Conservation (phyloP, 2,888 invertebrate species). For the Agriopis leucophaearia region DNA sequence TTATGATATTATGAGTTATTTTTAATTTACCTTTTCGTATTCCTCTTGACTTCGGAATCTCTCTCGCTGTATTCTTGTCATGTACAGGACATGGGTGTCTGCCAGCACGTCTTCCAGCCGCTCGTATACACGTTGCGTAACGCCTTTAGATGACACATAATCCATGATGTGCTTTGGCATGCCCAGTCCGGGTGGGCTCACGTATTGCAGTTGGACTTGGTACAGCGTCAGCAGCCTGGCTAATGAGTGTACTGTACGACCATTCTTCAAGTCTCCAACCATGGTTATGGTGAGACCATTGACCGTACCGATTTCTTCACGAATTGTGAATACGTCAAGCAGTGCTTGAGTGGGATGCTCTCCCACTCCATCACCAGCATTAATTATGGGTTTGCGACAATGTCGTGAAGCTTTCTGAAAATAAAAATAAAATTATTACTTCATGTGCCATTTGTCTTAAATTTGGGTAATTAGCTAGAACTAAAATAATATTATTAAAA, state of each 20-base stretch:
- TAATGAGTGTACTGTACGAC: conserved; percentile 98
- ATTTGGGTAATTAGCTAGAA: too few relatives aligned
- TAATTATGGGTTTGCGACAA: conserved; percentile 96
- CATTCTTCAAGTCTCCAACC: conserved; percentile 99
- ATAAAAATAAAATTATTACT: not conserved
- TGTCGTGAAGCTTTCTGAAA: conserved; percentile 92
- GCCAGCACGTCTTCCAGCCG: conserved; percentile 94
- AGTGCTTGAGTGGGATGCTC: conserved; percentile 99
- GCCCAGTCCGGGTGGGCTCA: conserved; percentile 93
- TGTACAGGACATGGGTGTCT: conserved; percentile 98
- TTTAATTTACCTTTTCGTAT: conserved; percentile 94
- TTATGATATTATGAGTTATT: not conserved
- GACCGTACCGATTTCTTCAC: conserved; percentile 99
- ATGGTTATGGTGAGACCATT: conserved; percentile 98
- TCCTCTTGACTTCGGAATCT: conserved; percentile 94
- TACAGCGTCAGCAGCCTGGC: conserved; percentile 97
- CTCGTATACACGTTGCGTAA: conserved; percentile 90
- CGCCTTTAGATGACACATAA: conserved; percentile 92
- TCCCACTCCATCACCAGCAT: conserved; percentile 99
- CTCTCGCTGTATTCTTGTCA: conserved; percentile 99
- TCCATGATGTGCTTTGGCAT: conserved; percentile 96
- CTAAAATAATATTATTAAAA: too few relatives aligned
- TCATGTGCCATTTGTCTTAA: too few relatives aligned
- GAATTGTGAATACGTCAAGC: conserved; percentile 98
- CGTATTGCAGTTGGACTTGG: conserved; percentile 96